Base-by-base conservation (phyloP, 1,140 invertebrate genomes). In the Eumaeus atala region DNA sequence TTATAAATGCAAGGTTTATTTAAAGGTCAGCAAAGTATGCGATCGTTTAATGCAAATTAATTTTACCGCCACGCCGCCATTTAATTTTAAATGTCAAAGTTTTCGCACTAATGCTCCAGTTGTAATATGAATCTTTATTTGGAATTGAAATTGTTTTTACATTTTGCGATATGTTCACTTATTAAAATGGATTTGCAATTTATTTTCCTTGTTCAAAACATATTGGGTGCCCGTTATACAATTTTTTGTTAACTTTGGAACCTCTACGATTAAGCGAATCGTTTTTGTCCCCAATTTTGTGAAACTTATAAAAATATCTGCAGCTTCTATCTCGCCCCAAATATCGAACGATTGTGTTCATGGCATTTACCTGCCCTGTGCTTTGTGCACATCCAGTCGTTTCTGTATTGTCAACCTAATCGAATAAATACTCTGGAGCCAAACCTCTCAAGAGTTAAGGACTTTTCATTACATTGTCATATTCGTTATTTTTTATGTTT, bases 391-490 rank as follows among this genome's bases (percentile, higher is more conserved):
- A 78, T 84, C 61, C 67, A 76, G 74, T 52, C 67, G 71, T 70
- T 67, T 61, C 51, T 67, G 66, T 64, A 77, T 84, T 84, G 78
- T 82, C 67, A 66, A 60, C 66, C 53, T 84, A 84, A 84, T 84
- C 82, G 78, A 82, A 82, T 84, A 78, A 84, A 76, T 77, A 72
- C 74, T 61, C 70, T 71, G 66, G 59, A 69, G 66, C 66, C 59
- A 68, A 67, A 42, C 60, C 64, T 63, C 75, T 36, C 36, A 51
- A 50, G 62, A 62, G 60, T 54, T 61, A 63, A 62, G 54, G 62
- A 65, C 55, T 47, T 61, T 56, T 62, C 57, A 58, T 51, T 55
- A 64, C 50, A 56, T 57, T 61, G 54, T 59, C 14, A 34, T 40
- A 16, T 40, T 58, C 28, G 37, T 56, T 33, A 35, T 34, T 48